Conservation (phyloP, 2,113 vertebrate species). For the Syrrhaptes paradoxus region DNA sequence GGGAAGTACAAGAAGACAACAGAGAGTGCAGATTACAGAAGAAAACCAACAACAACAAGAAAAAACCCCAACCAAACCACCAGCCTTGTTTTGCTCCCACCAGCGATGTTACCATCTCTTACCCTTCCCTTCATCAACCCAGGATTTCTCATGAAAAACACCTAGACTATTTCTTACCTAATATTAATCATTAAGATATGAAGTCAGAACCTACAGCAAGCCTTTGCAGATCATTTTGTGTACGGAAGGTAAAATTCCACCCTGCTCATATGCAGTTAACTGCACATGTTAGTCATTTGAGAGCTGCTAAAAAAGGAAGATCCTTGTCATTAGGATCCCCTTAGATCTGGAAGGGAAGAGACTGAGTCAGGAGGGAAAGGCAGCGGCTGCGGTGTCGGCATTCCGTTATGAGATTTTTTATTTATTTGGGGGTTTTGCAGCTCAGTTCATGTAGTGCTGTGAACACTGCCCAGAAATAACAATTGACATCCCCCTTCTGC, state of each 20-base stretch:
- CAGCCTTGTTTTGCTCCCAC: too few relatives aligned
- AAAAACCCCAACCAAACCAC: neutral
- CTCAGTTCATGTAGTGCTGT: fast-evolving
- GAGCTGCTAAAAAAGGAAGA: neutral
- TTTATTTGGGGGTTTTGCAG: neutral
- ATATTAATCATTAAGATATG: neutral
- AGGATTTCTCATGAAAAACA: neutral
- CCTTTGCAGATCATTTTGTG: neutral
- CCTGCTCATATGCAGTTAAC: neutral
- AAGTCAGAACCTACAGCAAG: too few relatives aligned
- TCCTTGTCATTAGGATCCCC: neutral
- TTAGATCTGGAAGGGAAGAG: neutral
- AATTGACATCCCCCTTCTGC: fast-evolving
- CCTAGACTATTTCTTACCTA: neutral
- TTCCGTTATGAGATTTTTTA: neutral
- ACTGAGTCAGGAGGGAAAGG: neutral
- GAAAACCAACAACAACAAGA: neutral
- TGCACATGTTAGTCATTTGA: neutral
- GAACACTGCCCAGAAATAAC: neutral
- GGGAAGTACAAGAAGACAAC: neutral
- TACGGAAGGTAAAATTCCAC: neutral
- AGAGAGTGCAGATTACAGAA: neutral
- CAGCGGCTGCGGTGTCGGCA: neutral
- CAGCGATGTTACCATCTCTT: too few relatives aligned
- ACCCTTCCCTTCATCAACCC: neutral